A percentile compares a stretch with the other conserved stretches of the same genome.
Evolutionary conservation across 53 echinoderm and acorn worm species (phyloP).

Genomic region (Paracentrotus lividus): DNA sequence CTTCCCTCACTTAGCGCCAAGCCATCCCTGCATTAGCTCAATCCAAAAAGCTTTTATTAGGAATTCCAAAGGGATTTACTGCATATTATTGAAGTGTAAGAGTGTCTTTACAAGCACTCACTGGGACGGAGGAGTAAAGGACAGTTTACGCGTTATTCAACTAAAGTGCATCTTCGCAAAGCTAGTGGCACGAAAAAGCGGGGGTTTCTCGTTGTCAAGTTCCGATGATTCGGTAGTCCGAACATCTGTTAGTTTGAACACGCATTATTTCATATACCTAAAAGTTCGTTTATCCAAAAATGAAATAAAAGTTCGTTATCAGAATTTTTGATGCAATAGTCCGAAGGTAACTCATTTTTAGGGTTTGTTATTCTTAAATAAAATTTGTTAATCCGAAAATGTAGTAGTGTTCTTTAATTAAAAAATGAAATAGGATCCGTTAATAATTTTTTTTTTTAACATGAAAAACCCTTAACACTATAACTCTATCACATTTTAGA

Average conservation of each 20-base stretch:
- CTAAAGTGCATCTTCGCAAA: not conserved
- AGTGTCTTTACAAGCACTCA: not conserved
- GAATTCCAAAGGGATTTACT: not conserved
- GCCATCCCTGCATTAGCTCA: not conserved
- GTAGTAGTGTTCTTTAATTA: no score
- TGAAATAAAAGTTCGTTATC: no score
- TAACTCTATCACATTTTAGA: no score
- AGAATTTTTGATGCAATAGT: no score
- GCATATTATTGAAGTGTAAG: not conserved
- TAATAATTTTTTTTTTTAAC: no score
- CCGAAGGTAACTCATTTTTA: not conserved
- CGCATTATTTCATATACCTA: not conserved
- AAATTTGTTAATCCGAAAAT: no score
- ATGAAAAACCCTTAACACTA: no score
- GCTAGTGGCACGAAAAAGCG: not conserved
- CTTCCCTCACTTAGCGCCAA: not conserved
- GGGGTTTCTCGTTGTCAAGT: no score
- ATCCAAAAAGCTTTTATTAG: slow-evolving; percentile 12
- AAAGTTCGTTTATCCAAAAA: not conserved
- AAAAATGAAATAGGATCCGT: no score
- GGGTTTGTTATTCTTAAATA: not conserved
- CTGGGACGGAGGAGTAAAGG: not conserved
- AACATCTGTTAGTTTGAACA: not conserved
- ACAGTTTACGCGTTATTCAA: not conserved
- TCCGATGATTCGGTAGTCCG: not conserved